Percentiles rank a stretch among this genome's conserved stretches.
Conservation (phyloP, 1,140 invertebrate genomes). For the Caenorhabditis remanei region DNA sequence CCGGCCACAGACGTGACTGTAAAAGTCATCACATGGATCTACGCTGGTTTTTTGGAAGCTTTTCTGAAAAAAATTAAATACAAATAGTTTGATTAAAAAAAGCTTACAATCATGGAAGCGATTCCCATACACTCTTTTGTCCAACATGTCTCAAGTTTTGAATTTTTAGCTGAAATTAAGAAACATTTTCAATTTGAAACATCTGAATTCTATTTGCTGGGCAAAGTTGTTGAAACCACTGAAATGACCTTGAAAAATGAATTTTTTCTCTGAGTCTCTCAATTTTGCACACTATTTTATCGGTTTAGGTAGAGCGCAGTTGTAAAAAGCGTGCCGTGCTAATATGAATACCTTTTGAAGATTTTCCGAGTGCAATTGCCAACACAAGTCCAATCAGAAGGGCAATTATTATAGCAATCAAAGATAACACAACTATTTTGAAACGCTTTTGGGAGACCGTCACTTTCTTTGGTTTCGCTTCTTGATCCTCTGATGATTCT, state of each 20-base stretch:
- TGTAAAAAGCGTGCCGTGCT: no score
- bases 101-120: not conserved
- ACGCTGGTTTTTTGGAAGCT: not conserved
- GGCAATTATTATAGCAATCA: not conserved
- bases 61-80: not conserved
- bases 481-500: not conserved
- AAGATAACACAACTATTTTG: not conserved
- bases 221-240: no score
- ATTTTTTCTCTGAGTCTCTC: no score
- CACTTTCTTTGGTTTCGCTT: not conserved
- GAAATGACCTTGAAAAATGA: no score
- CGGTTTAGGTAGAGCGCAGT: no score
- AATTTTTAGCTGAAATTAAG: not conserved
- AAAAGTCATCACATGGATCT: conserved; percentile 28
- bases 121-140: conserved; percentile 13
- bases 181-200: not conserved
- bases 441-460: conserved; percentile 7
- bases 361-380: not conserved
- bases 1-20: not conserved
- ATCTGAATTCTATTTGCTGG: not conserved
- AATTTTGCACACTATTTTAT: no score
- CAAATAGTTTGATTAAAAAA: not conserved
- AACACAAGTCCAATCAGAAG: not conserved
- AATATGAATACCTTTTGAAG: not conserved
- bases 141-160: conserved; percentile 2